Evolutionary conservation across 1,140 invertebrate species (phyloP).

Genomic region (Dermatophagoides farinae): DNA sequence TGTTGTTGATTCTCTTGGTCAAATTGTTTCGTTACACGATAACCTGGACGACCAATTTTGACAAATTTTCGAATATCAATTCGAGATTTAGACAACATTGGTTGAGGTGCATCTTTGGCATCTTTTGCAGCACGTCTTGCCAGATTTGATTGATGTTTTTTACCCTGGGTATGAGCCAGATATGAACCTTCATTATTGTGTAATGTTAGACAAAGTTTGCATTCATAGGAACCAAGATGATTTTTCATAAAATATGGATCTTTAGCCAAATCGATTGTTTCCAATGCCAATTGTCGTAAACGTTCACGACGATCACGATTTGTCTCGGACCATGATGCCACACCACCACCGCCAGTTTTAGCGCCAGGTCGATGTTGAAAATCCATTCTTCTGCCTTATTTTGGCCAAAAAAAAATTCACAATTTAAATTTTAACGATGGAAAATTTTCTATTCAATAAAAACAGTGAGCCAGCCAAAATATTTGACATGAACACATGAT

Average conservation of each 20-base stretch:
- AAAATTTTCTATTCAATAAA: too few relatives aligned
- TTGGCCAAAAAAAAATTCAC: not conserved
- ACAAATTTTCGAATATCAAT: conserved; percentile 98
- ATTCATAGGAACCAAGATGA: conserved; percentile 93
- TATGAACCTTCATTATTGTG: conserved; percentile 99
- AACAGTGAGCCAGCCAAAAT: not conserved
- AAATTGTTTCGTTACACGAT: conserved; percentile 94
- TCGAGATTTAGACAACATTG: conserved; percentile 77
- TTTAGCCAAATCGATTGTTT: conserved; percentile 96
- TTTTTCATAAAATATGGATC: conserved; percentile 99
- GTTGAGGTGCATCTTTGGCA: conserved; percentile 80
- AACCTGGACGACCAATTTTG: conserved; percentile 97
- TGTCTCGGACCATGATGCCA: conserved; percentile 94
- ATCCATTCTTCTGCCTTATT: conserved; percentile 43
- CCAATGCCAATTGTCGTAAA: conserved; percentile 78
- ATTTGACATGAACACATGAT: not conserved
- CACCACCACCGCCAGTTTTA: conserved; percentile 94
- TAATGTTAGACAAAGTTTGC: conserved; percentile 91
- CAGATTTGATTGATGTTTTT: conserved; percentile 98
- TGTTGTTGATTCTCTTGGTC: conserved; percentile 87
- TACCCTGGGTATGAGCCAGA: conserved; percentile 98
- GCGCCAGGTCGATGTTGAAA: conserved; percentile 93
- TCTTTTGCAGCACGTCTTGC: conserved; percentile 93
- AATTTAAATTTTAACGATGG: not conserved
- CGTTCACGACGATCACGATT: conserved; percentile 90